Evolutionary conservation across 2,113 vertebrate species (phyloP).

Genomic region (Callocephalon fimbriatum): DNA sequence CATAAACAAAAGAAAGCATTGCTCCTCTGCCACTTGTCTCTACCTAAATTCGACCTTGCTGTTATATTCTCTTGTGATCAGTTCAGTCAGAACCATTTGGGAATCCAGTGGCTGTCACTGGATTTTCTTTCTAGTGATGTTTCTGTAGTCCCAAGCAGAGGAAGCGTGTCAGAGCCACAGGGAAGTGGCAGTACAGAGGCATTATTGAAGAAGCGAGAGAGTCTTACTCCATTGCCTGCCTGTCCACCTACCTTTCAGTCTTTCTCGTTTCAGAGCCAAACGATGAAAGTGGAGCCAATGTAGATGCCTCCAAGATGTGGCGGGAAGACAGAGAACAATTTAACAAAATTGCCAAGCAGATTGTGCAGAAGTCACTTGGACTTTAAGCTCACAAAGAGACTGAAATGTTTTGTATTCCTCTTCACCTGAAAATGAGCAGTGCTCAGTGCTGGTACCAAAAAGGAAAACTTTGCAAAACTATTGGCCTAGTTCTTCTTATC

Average conservation of each 20-base stretch:
- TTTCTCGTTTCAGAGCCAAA: constrained; percentile 87
- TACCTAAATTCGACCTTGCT: neutral
- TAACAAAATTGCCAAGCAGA: constrained; percentile 90
- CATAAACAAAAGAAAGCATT: neutral
- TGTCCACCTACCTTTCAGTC: neutral
- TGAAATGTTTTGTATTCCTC: constrained; percentile 42
- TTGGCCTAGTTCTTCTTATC: constrained; percentile 15
- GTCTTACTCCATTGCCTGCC: neutral
- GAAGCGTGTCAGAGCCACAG: neutral
- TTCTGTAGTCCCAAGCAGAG: neutral
- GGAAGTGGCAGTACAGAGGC: neutral
- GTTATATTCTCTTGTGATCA: neutral
- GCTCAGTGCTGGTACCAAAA: constrained; percentile 63
- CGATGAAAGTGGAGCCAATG: constrained; percentile 95
- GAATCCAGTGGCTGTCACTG: neutral
- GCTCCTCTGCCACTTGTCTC: neutral
- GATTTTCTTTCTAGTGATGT: neutral
- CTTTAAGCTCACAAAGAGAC: constrained; percentile 75
- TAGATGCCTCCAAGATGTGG: constrained; percentile 98
- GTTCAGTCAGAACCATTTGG: neutral
- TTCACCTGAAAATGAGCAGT: neutral
- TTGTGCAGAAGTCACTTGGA: constrained; percentile 93
- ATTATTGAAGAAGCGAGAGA: neutral
- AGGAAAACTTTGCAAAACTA: constrained; percentile 36
- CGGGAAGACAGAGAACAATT: constrained; percentile 95